A percentile compares a stretch with the other conserved stretches of the same genome.
phyloP scores from a whole-genome alignment of 2,113 vertebrate species.

The Peromyscus leucopus region DNA sequence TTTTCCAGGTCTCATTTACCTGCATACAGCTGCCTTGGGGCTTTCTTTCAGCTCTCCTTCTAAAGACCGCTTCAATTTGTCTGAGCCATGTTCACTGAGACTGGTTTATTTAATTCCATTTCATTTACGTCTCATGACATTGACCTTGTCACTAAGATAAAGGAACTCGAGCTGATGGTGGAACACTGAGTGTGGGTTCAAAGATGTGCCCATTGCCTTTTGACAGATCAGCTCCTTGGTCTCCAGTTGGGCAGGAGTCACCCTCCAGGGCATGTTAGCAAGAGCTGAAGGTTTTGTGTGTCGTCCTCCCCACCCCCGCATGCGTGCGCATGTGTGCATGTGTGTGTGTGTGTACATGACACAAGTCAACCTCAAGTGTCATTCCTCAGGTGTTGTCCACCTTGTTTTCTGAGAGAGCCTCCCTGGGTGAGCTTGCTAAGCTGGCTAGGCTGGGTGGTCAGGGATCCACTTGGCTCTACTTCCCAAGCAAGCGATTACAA shows the following conservation, averaged over 20 bases:
- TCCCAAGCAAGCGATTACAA: neutral
- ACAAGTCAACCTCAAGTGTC: neutral
- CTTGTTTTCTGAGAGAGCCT: neutral
- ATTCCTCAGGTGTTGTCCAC: neutral
- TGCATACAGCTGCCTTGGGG: neutral
- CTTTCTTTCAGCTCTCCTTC: neutral
- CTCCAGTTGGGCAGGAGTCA: neutral
- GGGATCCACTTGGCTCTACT: neutral
- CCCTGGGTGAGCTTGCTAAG: neutral
- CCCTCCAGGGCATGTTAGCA: neutral
- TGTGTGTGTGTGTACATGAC: neutral
- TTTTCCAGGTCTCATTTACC: neutral
- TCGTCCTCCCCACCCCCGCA: accelerated
- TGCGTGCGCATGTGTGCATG: too few species aligned
- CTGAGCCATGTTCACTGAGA: neutral
- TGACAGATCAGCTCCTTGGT: neutral
- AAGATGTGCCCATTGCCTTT: neutral
- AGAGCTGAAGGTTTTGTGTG: too few species aligned
- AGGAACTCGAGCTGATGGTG: neutral
- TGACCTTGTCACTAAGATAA: neutral
- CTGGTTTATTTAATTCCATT: conserved; percentile 32
- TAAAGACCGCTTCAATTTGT: conserved; percentile 30
- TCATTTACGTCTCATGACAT: neutral
- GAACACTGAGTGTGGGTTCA: neutral
- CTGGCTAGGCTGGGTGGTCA: neutral